These are phyloP conservation scores for Vireo griseus DNA, from an alignment of 2,797 vertebrate species.

Conservation along the genomic window DNA sequence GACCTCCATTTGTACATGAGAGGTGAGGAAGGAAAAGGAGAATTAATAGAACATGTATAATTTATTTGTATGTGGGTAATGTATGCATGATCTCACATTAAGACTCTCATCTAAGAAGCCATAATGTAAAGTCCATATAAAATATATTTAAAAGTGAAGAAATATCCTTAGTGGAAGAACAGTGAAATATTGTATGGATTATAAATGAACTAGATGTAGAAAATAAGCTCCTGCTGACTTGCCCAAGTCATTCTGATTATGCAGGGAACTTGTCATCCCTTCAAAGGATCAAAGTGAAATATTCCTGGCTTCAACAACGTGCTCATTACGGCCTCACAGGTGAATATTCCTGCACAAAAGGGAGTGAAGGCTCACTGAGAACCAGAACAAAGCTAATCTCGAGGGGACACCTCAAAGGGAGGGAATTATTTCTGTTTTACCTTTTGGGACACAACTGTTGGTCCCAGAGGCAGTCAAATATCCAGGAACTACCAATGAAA, in stretches of 20 bases:
- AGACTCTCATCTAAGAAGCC: background rate
- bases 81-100: background rate
- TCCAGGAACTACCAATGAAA: background rate
- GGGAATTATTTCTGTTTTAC: background rate
- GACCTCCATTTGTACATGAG: background rate
- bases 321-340: background rate
- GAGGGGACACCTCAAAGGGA: background rate
- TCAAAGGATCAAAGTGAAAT: background rate
- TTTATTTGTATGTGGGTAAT: background rate
- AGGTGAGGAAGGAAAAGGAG: background rate
- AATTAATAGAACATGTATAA: background rate
- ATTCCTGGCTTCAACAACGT: background rate
- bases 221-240: constrained; percentile 25
- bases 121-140: background rate
- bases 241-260: background rate
- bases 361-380: background rate
- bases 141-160: background rate
- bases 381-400: background rate
- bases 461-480: background rate
- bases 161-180: background rate
- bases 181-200: constrained; percentile 18
- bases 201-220: background rate
- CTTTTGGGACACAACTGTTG: background rate
- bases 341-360: background rate
- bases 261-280: background rate